These are phyloP conservation scores for Parotocinclus haroldoi DNA, from an alignment of 2,797 vertebrate genomes.

Conservation along the genomic window DNA sequence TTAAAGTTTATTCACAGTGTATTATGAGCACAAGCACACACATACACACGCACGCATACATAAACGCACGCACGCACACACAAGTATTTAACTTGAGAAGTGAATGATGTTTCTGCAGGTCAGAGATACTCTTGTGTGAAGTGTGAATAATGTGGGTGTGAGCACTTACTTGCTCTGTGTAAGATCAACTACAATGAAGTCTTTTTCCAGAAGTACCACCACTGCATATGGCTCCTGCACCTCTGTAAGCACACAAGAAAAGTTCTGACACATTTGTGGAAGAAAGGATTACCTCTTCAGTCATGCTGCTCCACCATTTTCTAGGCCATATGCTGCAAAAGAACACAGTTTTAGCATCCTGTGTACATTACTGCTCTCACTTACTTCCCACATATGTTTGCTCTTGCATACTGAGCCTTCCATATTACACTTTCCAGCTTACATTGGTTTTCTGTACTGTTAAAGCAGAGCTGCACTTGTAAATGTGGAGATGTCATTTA, in stretches of 20 bases:
- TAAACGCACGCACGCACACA: neutral
- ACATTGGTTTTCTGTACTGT: too few relatives aligned
- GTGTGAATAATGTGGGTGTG: neutral
- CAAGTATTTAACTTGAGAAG: neutral
- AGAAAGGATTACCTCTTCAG: neutral
- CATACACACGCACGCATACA: too few relatives aligned
- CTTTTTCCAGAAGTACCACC: slow-evolving; percentile 93
- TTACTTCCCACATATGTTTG: too few relatives aligned
- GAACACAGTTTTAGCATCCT: neutral
- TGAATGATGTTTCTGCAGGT: slow-evolving; percentile 3
- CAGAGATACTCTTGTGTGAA: neutral
- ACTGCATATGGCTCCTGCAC: slow-evolving; percentile 97
- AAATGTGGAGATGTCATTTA: too few relatives aligned
- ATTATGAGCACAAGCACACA: slow-evolving; percentile 2
- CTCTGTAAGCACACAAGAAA: slow-evolving; percentile 69
- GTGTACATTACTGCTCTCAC: too few relatives aligned
- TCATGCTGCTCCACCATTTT: neutral
- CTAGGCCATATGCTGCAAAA: neutral
- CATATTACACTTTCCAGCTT: too few relatives aligned
- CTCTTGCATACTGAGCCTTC: too few relatives aligned
- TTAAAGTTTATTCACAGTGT: neutral
- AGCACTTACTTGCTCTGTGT: slow-evolving; percentile 48
- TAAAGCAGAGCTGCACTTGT: too few relatives aligned
- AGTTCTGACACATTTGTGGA: neutral
- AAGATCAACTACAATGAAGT: slow-evolving; percentile 93